A percentile compares a stretch with the other conserved stretches of the same genome.
phyloP scores from a whole-genome alignment of 2,113 vertebrate genomes.

The Mus musculus region GRCm39 chr2:28876001-28876500 shows the following conservation, averaged over 20 bases:
- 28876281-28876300: neutral
- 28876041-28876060: fast-evolving
- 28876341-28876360: neutral
- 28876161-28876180: neutral
- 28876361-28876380: fast-evolving
- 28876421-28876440: neutral
- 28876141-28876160: neutral
- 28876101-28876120: neutral
- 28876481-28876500: neutral
- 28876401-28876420: neutral
- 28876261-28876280: neutral
- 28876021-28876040: neutral
- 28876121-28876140: neutral
- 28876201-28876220: too few relatives aligned
- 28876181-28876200: too few relatives aligned
- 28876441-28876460: neutral
- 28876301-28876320: fast-evolving
- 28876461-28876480: neutral
- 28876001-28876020: neutral
- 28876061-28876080: neutral
- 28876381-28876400: too few relatives aligned
- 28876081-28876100: neutral
- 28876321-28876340: neutral
- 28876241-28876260: neutral
- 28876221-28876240: neutral